phyloP scores from a whole-genome alignment of 2,113 vertebrate genomes.

The Trochalopteron elliotii region DNA sequence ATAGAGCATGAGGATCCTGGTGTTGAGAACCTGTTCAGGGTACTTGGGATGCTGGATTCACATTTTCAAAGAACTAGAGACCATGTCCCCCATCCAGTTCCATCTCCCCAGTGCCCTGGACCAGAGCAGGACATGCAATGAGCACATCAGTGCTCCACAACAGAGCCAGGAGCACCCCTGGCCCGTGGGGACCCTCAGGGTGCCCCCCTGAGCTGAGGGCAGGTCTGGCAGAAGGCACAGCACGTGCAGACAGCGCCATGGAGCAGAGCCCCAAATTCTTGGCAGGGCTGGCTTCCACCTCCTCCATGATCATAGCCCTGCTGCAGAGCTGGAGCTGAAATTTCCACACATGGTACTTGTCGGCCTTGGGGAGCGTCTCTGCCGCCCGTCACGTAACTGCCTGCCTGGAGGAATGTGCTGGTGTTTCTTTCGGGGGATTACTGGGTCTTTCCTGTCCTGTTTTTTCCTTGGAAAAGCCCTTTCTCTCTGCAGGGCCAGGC shows the following conservation, averaged over 20 bases:
- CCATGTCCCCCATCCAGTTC: not conserved
- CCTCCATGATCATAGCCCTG: not conserved
- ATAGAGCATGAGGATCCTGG: not conserved
- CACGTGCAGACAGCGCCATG: fast-evolving
- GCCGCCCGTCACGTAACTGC: constrained; percentile 76
- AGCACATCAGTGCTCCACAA: not conserved
- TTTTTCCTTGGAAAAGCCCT: constrained; percentile 41
- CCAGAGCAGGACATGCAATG: not conserved
- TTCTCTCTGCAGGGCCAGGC: not conserved
- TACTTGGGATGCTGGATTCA: not conserved
- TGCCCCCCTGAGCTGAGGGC: fast-evolving
- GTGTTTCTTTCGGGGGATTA: constrained; percentile 61
- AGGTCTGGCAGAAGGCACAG: not conserved
- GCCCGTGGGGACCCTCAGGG: fast-evolving
- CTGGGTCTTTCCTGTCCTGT: constrained; percentile 65
- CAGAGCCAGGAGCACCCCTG: not conserved
- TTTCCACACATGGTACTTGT: constrained; percentile 76
- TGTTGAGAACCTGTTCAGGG: not conserved
- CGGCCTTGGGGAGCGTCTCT: constrained; percentile 68
- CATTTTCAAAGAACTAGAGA: not conserved
- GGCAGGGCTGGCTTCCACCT: constrained; percentile 1
- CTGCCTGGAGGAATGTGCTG: constrained; percentile 78
- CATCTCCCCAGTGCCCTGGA: not conserved
- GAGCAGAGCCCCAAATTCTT: not conserved
- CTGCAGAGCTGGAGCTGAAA: not conserved